Percentiles rank a stretch among this genome's conserved stretches.
These are phyloP conservation scores for Lethenteron reissneri DNA, from an alignment of 2,113 vertebrate species.

Conservation along the genomic window DNA sequence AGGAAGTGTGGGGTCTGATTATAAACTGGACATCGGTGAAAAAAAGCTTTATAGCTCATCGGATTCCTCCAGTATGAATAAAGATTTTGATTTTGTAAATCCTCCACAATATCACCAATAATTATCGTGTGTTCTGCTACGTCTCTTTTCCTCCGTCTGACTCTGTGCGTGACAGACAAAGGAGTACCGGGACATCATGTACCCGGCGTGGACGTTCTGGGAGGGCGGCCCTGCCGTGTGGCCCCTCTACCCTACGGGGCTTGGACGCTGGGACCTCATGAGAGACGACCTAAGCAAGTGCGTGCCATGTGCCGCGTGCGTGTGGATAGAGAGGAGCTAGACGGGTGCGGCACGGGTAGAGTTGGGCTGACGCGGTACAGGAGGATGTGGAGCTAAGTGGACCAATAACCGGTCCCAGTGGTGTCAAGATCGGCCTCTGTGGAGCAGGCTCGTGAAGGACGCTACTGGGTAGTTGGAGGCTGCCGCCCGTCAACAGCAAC, in stretches of 20 bases:
- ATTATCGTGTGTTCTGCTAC: not conserved
- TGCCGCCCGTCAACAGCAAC: too few relatives aligned
- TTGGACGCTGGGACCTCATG: conserved; percentile 92
- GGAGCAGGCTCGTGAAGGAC: too few relatives aligned
- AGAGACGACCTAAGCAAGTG: conserved; percentile 65
- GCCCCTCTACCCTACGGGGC: conserved; percentile 84
- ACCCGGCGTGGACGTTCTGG: conserved; percentile 97
- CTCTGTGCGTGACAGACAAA: conserved; percentile 29
- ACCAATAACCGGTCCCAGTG: too few relatives aligned
- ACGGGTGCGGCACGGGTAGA: too few relatives aligned
- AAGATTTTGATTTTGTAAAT: conserved; percentile 4
- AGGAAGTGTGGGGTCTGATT: too few relatives aligned
- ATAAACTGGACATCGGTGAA: too few relatives aligned
- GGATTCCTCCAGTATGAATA: conserved; percentile 4
- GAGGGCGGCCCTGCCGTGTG: conserved; percentile 94
- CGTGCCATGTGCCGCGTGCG: conserved; percentile 7
- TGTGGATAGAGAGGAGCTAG: too few relatives aligned
- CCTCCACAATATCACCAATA: not conserved
- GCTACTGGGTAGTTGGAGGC: too few relatives aligned
- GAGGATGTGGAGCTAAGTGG: too few relatives aligned
- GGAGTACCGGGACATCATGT: conserved; percentile 88
- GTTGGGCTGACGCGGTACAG: too few relatives aligned
- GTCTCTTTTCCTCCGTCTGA: conserved; percentile 11
- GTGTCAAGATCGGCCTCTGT: too few relatives aligned
- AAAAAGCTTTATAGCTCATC: too few relatives aligned